Base-by-base conservation (phyloP, 2,797 vertebrate genomes). In the Rhinoraja longicauda region DNA sequence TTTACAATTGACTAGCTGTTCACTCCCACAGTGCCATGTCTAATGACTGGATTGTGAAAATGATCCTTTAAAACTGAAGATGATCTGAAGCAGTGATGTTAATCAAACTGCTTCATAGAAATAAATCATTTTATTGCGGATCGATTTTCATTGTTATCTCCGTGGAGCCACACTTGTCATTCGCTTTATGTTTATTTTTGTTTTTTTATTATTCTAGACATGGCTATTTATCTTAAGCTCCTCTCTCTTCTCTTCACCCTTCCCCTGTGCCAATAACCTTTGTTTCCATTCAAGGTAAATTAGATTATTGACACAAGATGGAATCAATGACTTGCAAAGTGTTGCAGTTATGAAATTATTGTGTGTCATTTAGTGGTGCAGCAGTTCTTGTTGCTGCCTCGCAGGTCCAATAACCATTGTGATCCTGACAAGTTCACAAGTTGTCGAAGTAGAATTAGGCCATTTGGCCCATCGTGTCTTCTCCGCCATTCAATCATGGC, bases 71-170 rank as follows among this genome's bases (percentile, higher is more conserved):
- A 88, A 88, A 36, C 59, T 88, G 59, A 88, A 88, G 62, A 32
- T 36, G 62, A 8, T 62, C 32, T 36, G n/a, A 64, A 88, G n/a
- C 82, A 2, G 17, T 64, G 84, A n/a, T 19, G 36, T 88, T 88
- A 88, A 32, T 88, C 84, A 88, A 88, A 88, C 84, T 32, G 59
- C 59, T 62, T 88, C 84, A 64, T 62, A 45, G 64, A n/a, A 88
- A 64, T 59, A 36, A 36, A 88, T 64, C n/a, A 88, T 36, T 67
- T 88, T 88, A 62, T 36, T 67, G 84, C 32, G n/a, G 15, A 88
- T 88, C 59, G 59, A 88, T 88, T 88, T 88, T 67, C 84, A 88
- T 88, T 67, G 59, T 67, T 36, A 59, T 88, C 84, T 88, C 59
- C 24, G 59, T 62, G 32, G 59, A 88, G 84, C 84, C 21, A 21